A percentile compares a stretch with the other conserved stretches of the same genome.
Evolutionary conservation across 1,140 invertebrate species (phyloP).

Genomic region (Listronotus bonariensis): DNA sequence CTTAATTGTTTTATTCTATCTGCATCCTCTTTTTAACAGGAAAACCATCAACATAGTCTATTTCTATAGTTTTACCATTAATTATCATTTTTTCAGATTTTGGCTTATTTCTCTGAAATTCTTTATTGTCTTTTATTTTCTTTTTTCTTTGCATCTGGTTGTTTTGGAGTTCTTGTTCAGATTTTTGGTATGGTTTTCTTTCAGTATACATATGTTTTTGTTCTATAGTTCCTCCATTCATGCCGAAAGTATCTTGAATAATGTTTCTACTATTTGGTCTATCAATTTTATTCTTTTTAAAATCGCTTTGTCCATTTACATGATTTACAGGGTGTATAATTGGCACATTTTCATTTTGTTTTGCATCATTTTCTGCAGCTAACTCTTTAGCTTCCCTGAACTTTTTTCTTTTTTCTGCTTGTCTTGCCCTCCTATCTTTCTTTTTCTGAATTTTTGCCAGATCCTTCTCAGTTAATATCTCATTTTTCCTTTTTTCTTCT

Average conservation of each 20-base stretch:
- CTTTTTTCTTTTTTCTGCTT: slow-evolving; percentile 45
- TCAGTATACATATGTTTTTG: no score
- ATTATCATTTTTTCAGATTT: slow-evolving; percentile 61
- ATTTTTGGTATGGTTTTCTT: slow-evolving; percentile 8
- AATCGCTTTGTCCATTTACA: no score
- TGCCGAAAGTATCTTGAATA: no score
- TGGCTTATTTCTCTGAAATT: slow-evolving; percentile 52
- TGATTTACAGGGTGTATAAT: slow-evolving; percentile 12
- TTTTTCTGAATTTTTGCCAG: slow-evolving; percentile 41
- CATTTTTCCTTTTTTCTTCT: slow-evolving; percentile 29
- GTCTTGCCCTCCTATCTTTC: slow-evolving; percentile 37
- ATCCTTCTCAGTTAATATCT: slow-evolving; percentile 32
- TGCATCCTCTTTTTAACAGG: slow-evolving; percentile 73
- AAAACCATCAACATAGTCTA: slow-evolving; percentile 71
- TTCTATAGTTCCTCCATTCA: no score
- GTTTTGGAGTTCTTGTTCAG: slow-evolving; percentile 5
- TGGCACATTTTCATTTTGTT: not conserved
- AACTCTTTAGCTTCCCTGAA: slow-evolving; percentile 12
- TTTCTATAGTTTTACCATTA: slow-evolving; percentile 66
- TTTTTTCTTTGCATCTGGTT: slow-evolving; percentile 29
- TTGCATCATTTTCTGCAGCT: slow-evolving; percentile 36
- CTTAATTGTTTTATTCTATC: slow-evolving; percentile 65
- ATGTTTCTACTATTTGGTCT: not conserved
- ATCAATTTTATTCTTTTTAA: slow-evolving; percentile 15
- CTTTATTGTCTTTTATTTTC: slow-evolving; percentile 39